Conservation (phyloP, 2,113 vertebrate species). For the Panthera uncia region DNA sequence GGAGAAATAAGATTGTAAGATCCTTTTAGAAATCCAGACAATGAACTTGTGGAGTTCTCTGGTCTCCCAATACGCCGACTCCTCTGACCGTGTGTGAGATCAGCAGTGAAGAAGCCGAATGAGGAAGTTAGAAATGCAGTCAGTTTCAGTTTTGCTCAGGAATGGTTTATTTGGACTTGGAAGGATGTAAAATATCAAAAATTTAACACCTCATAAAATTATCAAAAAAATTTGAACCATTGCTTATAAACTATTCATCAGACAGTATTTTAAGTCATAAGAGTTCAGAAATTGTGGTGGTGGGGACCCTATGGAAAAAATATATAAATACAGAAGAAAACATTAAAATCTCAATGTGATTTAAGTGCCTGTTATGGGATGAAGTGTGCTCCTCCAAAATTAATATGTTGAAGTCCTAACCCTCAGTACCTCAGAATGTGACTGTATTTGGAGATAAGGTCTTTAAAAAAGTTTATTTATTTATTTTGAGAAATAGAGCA, state of each 20-base stretch:
- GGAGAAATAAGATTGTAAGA: not conserved
- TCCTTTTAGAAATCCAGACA: not conserved
- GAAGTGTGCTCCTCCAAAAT: not conserved
- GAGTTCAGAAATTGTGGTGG: not conserved
- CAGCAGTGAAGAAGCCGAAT: not conserved
- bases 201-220: not conserved
- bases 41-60: not conserved
- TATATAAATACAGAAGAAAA: not conserved
- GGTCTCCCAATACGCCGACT: not conserved
- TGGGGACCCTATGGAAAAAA: not conserved
- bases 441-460: not conserved
- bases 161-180: not conserved
- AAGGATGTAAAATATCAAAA: not conserved
- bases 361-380: not conserved
- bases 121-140: conserved; percentile 14
- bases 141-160: conserved; percentile 55
- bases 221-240: not conserved
- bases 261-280: not conserved
- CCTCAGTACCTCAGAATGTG: not conserved
- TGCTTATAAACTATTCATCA: not conserved
- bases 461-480: too few relatives aligned
- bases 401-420: not conserved
- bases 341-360: not conserved
- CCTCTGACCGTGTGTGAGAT: not conserved
- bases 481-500: too few relatives aligned